phyloP scores from a whole-genome alignment of 1,140 invertebrate species.

The Drosophila sechellia region DNA sequence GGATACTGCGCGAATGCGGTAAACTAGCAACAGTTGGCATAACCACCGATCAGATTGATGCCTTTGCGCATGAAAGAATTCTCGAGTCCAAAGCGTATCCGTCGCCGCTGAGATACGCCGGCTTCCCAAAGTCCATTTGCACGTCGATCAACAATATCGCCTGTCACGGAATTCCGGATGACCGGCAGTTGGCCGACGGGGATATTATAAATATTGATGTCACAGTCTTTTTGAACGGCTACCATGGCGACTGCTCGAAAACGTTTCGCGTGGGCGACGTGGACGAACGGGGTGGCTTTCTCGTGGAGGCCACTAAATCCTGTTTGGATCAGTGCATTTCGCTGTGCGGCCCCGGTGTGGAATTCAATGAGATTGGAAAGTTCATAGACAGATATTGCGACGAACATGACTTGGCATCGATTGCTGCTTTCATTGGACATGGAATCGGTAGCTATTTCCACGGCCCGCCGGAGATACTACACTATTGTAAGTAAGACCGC shows the following conservation, averaged over 20 bases:
- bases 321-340: conserved; percentile 91
- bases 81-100: conserved; percentile 92
- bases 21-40: conserved; percentile 91
- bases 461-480: conserved; percentile 94
- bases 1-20: conserved; percentile 77
- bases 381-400: conserved; percentile 88
- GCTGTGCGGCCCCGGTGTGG: conserved; percentile 90
- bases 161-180: conserved; percentile 97
- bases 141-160: conserved; percentile 98
- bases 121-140: conserved; percentile 97
- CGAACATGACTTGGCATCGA: conserved; percentile 87
- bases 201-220: conserved; percentile 97
- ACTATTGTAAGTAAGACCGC: conserved; percentile 86
- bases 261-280: conserved; percentile 94
- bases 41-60: conserved; percentile 95
- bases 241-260: conserved; percentile 96
- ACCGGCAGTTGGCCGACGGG: conserved; percentile 91
- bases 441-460: conserved; percentile 97
- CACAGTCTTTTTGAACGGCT: conserved; percentile 92
- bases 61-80: conserved; percentile 89
- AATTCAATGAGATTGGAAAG: conserved; percentile 91
- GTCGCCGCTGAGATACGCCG: conserved; percentile 93
- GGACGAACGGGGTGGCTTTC: conserved; percentile 88
- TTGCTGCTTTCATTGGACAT: conserved; percentile 94
- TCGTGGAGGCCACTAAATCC: conserved; percentile 89